Evolutionary conservation across 1,140 invertebrate genomes (phyloP), one percentile per base, ranked within the genome.

Genomic region (Heliconius congener): DNA sequence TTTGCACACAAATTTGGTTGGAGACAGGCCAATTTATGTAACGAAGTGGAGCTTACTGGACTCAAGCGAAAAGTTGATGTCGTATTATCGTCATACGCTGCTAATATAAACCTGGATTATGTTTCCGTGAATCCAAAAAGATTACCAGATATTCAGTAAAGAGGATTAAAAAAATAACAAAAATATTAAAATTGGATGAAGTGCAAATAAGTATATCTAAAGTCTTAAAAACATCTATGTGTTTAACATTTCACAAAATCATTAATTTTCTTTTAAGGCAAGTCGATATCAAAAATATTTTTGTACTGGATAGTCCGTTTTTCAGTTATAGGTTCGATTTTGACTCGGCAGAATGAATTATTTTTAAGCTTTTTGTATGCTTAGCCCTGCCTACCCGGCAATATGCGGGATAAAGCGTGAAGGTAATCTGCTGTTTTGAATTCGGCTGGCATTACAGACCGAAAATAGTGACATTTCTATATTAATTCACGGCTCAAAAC

Each of bases 21-120:
- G 82, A 84, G 79, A 84, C 83, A 82, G 81, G 79, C 83, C 83
- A 82, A 82, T 84, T 80, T 82, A 76, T 66, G 78, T 79, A 82
- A 82, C 82, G 76, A 84, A 84, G 74, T 76, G 72, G 70, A 55
- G 81, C 81, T 82, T 66, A 71, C 80, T 74, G 76, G 80, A 77
- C 80, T 77, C 71, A 13, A 13, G 42, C 60, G 60, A 75, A 37
- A 30, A 57, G 55, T 60, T 74, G 50, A n/a, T 30, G 76, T 75
- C 37, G 66, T 52, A 77, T 57, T 73, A 46, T 52, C 74, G 34
- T 75, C 72, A 60, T 42, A 66, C 60, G 27, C 60, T 30, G 60
- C 60, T 30, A 66, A 66, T 66, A 66, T 66, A 66, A 66, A 66
- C 30, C 27, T 30, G 60, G 23, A 66, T 66, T 66, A 66, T 27